These are phyloP conservation scores for Eupleurogrammus muticus DNA, from an alignment of 2,797 vertebrate genomes.

Conservation along the genomic window DNA sequence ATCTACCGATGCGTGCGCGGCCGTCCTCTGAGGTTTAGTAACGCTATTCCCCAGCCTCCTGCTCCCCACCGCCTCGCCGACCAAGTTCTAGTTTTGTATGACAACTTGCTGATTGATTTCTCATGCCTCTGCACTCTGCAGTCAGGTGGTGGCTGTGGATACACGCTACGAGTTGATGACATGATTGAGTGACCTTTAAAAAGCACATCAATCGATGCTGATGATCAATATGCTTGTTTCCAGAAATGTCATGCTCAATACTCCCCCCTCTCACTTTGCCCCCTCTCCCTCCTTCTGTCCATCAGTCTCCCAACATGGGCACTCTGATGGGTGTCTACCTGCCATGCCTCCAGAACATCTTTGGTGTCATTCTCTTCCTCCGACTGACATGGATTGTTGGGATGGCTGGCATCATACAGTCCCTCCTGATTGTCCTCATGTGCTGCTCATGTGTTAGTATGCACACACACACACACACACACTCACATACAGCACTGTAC, in stretches of 20 bases:
- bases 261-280: constrained; percentile 1
- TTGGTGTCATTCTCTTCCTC: constrained; percentile 97
- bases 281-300: constrained; percentile 14
- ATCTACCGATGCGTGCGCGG: constrained; percentile 15
- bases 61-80: constrained; percentile 5
- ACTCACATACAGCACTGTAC: constrained; percentile 10
- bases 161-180: constrained; percentile 64
- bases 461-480: constrained; percentile 12
- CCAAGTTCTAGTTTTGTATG: constrained; percentile 58
- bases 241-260: constrained; percentile 70
- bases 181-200: constrained; percentile 74
- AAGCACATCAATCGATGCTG: constrained; percentile 75
- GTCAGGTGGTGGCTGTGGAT: constrained; percentile 36
- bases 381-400: constrained; percentile 98
- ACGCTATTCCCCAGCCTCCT: constrained; percentile 37
- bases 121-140: constrained; percentile 44
- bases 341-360: constrained; percentile 98
- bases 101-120: constrained; percentile 70
- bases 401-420: constrained; percentile 94
- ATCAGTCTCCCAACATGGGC: constrained; percentile 97
- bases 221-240: constrained; percentile 73
- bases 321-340: constrained; percentile 99
- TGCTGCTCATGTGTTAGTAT: constrained; percentile 98
- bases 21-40: constrained; percentile 35
- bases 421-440: constrained; percentile 95